Evolutionary conservation across 2,113 vertebrate genomes (phyloP).

Genomic region (Poecilia latipinna): DNA sequence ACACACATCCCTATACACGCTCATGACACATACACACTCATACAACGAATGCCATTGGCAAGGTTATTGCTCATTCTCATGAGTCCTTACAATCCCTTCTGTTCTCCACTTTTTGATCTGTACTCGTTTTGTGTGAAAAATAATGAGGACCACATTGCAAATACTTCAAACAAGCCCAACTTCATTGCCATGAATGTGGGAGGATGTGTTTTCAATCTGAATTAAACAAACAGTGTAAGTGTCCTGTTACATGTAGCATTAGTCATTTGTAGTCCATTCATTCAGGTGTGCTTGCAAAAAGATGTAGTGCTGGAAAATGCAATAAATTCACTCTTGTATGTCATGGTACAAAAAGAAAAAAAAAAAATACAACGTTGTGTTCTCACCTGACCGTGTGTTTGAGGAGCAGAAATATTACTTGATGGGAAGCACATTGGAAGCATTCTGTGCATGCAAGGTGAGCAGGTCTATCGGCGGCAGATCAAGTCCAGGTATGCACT

Average conservation of each 20-base stretch:
- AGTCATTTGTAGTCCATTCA: not conserved
- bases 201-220: constrained; percentile 24
- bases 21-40: constrained; percentile 6
- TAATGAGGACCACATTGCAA: constrained; percentile 69
- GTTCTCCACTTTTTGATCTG: constrained; percentile 48
- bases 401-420: not conserved
- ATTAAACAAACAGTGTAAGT: constrained; percentile 21
- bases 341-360: too few relatives aligned
- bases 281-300: not conserved
- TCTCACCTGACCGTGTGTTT: not conserved
- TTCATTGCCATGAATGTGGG: constrained; percentile 3
- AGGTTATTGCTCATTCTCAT: constrained; percentile 68
- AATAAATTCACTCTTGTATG: not conserved
- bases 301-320: not conserved
- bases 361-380: too few relatives aligned
- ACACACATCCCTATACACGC: constrained; percentile 5
- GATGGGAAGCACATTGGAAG: not conserved
- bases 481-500: not conserved
- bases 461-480: not conserved
- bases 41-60: constrained; percentile 65
- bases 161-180: constrained; percentile 51
- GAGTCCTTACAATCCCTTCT: constrained; percentile 53
- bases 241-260: constrained; percentile 14
- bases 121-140: constrained; percentile 55
- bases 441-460: not conserved